Evolutionary conservation across 37 sponge, comb jelly and placozoan species (phyloP).

Genomic region (Theonella swinhoei): DNA sequence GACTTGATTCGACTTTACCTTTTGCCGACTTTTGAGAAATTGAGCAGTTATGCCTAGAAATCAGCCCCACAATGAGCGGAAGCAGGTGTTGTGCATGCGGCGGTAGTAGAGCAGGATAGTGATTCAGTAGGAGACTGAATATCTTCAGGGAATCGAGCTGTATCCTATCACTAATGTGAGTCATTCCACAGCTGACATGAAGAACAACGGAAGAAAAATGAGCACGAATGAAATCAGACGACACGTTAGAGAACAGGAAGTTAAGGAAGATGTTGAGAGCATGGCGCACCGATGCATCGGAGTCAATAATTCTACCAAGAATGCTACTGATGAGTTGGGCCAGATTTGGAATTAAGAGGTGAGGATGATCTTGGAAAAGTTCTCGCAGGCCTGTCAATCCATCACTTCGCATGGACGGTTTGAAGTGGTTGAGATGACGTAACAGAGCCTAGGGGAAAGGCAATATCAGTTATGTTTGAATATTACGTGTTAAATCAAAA

Average conservation of each 20-base stretch:
- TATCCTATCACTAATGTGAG: conserved; percentile 54
- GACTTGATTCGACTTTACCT: not conserved
- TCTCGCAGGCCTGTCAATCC: conserved; percentile 50
- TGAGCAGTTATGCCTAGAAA: not conserved
- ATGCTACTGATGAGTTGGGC: conserved; percentile 32
- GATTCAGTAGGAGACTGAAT: conserved; percentile 26
- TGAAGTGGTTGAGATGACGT: conserved; percentile 40
- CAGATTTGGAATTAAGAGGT: conserved; percentile 33
- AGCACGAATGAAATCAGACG: conserved; percentile 19
- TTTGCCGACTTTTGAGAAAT: not conserved
- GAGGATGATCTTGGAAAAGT: conserved; percentile 29
- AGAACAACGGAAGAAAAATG: conserved; percentile 38
- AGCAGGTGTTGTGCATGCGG: conserved; percentile 18
- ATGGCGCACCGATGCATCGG: conserved; percentile 26
- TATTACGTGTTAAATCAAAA: not conserved
- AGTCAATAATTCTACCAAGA: conserved; percentile 8
- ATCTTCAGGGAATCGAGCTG: conserved; percentile 53
- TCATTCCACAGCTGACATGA: conserved; percentile 55
- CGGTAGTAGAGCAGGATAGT: conserved; percentile 29
- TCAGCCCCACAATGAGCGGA: conserved; percentile 14
- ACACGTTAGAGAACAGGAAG: not conserved
- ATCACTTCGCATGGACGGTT: conserved; percentile 7
- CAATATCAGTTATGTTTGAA: not conserved
- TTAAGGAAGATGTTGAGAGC: conserved; percentile 23
- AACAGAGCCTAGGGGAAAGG: conserved; percentile 33